Percentiles rank a stretch among this genome's conserved stretches.
Evolutionary conservation across 2,888 invertebrate genomes (phyloP).

Genomic region (Apocheima hispidaria): DNA sequence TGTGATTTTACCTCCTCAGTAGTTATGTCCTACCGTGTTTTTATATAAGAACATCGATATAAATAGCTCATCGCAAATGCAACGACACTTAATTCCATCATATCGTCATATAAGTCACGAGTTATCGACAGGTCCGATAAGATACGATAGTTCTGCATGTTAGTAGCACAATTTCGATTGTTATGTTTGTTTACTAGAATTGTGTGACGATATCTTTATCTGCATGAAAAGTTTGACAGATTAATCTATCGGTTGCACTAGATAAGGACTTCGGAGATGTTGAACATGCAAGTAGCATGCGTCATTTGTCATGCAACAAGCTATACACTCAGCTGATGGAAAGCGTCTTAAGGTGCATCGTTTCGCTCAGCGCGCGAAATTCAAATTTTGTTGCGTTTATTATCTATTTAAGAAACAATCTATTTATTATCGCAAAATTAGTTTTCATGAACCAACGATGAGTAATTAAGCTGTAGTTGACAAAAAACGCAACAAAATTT

Average conservation of each 20-base stretch:
- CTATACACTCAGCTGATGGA: not conserved
- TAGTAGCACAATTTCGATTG: constrained; percentile 23
- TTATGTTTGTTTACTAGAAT: constrained; percentile 6
- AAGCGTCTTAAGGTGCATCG: too few relatives aligned
- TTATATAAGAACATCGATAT: constrained; percentile 55
- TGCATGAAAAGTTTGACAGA: constrained; percentile 24
- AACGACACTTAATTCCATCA: constrained; percentile 29
- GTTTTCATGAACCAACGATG: too few relatives aligned
- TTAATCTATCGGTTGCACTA: constrained; percentile 6
- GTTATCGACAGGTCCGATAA: constrained; percentile 45
- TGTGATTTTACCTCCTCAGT: too few relatives aligned
- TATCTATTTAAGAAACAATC: too few relatives aligned
- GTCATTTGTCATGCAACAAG: not conserved
- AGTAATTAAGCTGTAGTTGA: too few relatives aligned
- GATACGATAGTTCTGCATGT: constrained; percentile 43
- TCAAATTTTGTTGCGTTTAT: too few relatives aligned
- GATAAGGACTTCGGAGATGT: not conserved
- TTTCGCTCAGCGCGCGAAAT: too few relatives aligned
- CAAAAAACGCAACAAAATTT: too few relatives aligned
- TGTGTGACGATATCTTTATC: constrained; percentile 20
- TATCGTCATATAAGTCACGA: constrained; percentile 47
- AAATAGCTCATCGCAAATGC: constrained; percentile 47
- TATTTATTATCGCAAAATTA: too few relatives aligned
- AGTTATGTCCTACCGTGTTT: not conserved
- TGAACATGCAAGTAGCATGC: too few relatives aligned